phyloP scores from a whole-genome alignment of 2,888 invertebrate species.

The Cynaeus angustus region DNA sequence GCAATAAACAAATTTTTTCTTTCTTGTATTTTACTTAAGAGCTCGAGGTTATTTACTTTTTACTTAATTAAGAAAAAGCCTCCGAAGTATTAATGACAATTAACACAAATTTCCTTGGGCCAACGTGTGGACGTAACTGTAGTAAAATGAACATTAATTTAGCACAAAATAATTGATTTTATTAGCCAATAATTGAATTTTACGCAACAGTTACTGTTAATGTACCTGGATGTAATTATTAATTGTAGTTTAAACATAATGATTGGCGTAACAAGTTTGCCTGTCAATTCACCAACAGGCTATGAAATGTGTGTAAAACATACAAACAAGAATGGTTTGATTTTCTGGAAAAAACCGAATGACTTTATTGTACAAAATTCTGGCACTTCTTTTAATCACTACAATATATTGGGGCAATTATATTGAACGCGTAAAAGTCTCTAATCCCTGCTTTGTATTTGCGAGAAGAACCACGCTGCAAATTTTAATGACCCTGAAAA shows the following conservation, averaged over 20 bases:
- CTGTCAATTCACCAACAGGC: no score
- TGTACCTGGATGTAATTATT: conserved; percentile 30
- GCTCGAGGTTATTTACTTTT: conserved; percentile 29
- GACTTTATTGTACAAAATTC: no score
- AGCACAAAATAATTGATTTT: conserved; percentile 21
- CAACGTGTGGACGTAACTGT: neutral
- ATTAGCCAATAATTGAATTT: conserved; percentile 24
- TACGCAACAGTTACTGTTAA: conserved; percentile 25
- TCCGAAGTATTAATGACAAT: conserved; percentile 8
- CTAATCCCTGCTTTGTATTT: neutral
- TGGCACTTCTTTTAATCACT: no score
- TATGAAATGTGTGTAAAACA: no score
- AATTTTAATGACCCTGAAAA: conserved; percentile 38
- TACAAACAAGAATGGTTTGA: no score
- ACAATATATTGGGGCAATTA: no score
- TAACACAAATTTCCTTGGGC: neutral
- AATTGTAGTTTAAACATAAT: conserved; percentile 9
- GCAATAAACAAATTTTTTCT: conserved; percentile 39
- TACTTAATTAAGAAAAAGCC: conserved; percentile 25
- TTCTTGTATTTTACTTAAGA: conserved; percentile 25
- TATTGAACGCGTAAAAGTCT: no score
- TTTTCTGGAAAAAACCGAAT: no score
- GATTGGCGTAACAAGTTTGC: neutral
- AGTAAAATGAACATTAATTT: conserved; percentile 20
- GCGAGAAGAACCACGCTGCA: conserved; percentile 6